A percentile compares a stretch with the other conserved stretches of the same genome.
phyloP scores from a whole-genome alignment of 2,888 invertebrate species.

The Habrosyne pyritoides region DNA sequence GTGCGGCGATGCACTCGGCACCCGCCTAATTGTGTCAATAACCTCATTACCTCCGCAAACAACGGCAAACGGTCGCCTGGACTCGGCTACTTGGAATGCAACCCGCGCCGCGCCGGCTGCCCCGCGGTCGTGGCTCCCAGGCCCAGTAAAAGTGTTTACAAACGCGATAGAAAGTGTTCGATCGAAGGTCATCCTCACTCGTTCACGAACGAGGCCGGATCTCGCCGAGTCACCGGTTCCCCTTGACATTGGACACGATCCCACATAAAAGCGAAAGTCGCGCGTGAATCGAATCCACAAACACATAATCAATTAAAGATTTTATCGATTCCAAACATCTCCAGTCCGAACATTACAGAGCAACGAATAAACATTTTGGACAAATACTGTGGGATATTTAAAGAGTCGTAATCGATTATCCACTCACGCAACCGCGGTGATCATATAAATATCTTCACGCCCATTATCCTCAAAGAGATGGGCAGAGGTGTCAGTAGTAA shows the following conservation, averaged over 20 bases:
- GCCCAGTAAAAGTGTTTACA: not conserved
- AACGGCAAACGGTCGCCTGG: no score
- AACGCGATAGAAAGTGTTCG: constrained; percentile 2
- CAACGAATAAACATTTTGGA: not conserved
- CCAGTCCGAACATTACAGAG: not conserved
- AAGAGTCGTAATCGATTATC: not conserved
- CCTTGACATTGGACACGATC: constrained; percentile 11
- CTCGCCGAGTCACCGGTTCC: constrained; percentile 17
- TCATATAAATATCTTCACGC: no score
- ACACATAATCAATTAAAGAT: not conserved
- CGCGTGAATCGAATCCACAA: not conserved
- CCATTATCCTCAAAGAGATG: no score
- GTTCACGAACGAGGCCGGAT: constrained; percentile 2
- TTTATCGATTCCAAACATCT: not conserved
- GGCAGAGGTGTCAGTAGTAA: no score
- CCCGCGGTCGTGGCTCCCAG: constrained; percentile 6
- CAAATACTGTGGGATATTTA: not conserved
- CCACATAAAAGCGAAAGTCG: not conserved
- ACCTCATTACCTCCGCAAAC: constrained; percentile 32
- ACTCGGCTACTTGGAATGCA: no score
- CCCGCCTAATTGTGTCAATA: constrained; percentile 33
- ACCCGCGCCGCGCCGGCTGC: not conserved
- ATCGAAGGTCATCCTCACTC: not conserved
- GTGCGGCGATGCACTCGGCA: not conserved
- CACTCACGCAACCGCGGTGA: not conserved